Evolutionary conservation across 2,888 invertebrate species (phyloP), one percentile per base, ranked within the genome.

Genomic region (Eurytoma californica): DNA sequence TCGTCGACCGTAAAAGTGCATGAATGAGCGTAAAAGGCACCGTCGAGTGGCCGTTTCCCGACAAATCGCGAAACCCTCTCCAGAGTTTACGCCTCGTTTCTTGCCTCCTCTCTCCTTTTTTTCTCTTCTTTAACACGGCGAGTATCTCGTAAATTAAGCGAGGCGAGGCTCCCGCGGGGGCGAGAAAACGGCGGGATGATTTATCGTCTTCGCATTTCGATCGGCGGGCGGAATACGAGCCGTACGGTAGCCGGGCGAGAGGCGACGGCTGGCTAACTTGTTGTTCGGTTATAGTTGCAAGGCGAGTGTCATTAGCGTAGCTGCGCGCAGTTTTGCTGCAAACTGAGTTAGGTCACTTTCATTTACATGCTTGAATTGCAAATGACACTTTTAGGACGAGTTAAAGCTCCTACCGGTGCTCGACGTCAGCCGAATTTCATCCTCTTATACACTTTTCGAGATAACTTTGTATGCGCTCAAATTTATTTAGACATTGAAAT

Each of bases 71-170:
- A 77, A 73, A 77, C 68, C 69, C 55, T 47, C 70, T 73, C 47
- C 16, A 2, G 14, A 24, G 20, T 72, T 49, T 47, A 39, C 39
- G 58, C 60, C 16, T 30, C 51, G 16, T 39, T 39, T 82, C 79
- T 85, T 83, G 83, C 82, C 82, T 81, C 77, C 77, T 66, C 20
- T 51, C 24, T 39, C 9, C 39, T 39, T 39, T 39, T 39, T 39
- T 39, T 39, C 9, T 39, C 49, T 61, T 47, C 61, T 61, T 55
- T n/a, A 20, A 14, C 18, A 13, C 84, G 5, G 18, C 82, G 82
- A 53, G 67, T 20, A 28, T 79, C 83, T 80, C 84, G 84, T 86
- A 86, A 86, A 85, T 86, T 84, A 83, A 78, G 80, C 82, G 83
- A 9, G 39, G 9, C 72, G 76, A 58, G 78, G 53, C 80, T 20